Evolutionary conservation across 2,888 invertebrate species (phyloP), one percentile per base, ranked within the genome.

Genomic region (Drosophila mettleri): DNA sequence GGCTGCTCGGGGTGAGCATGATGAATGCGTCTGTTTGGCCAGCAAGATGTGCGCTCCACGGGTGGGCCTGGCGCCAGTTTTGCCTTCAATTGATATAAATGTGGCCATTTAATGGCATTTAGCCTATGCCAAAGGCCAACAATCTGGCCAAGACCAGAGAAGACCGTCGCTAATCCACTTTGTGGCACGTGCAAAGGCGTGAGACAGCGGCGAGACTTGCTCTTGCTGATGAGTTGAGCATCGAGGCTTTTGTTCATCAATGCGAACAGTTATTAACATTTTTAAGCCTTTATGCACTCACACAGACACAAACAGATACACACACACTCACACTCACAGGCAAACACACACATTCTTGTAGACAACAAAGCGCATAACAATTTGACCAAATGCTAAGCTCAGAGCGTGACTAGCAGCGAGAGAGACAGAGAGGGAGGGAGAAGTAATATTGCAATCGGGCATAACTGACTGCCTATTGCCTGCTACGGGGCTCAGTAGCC

Each of bases 41-140:
- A 39, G 16, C 24, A 20, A 38, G 24, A 33, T 24, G 53, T 43
- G 14, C 33, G 60, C 78, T n/a, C 82, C 52, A 73, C 82, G 86
- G 82, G 86, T 78, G 82, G 69, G 53, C 64, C 43, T 53, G 73
- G 78, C 78, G 81, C 78, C 81, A 77, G 54, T 52, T 63, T 48
- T 39, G 27, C 38, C 14, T 29, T 61, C 69, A 57, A 65, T 48
- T 65, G 66, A 57, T 77, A 83, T 80, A 72, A 86, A 86, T 76
- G 76, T 71, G 78, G 71, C 86, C 78, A 84, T 84, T 86, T 86
- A 86, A 83, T 81, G 87, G 64, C 78, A 86, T 86, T 86, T 86
- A 81, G 79, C 62, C 64, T 77, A 80, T 68, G 75, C 73, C 75
- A 78, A 78, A 83, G 76, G 59, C 78, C 75, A 64, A 54, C 69